Conservation (phyloP, 2,797 vertebrate genomes). For the Lagorchestes hirsutus region DNA sequence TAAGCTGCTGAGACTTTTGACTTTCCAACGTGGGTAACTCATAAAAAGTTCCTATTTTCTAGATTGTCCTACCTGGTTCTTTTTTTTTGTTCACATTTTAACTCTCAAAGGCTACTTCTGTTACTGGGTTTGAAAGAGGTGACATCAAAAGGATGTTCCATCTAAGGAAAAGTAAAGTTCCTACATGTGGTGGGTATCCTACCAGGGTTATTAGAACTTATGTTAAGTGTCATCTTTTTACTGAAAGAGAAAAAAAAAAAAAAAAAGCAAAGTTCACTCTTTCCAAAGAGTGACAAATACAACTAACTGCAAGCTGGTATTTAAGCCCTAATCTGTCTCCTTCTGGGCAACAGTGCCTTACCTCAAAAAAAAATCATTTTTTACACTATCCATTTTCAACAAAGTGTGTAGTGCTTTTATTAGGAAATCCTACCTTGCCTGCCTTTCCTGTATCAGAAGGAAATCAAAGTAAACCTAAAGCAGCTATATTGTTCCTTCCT, state of each 20-base stretch:
- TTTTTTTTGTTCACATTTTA: not conserved
- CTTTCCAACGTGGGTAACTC: not conserved
- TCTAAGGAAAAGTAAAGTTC: constrained; percentile 14
- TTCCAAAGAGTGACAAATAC: not conserved
- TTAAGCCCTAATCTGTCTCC: constrained; percentile 19
- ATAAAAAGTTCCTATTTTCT: constrained; percentile 2
- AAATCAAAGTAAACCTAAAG: constrained; percentile 20
- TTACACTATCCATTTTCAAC: constrained; percentile 46
- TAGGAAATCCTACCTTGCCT: constrained; percentile 42
- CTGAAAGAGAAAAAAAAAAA: too few species aligned
- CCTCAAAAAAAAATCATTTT: constrained; percentile 69
- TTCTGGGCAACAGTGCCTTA: constrained; percentile 73
- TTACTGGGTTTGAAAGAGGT: not conserved
- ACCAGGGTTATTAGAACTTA: not conserved
- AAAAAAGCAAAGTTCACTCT: not conserved
- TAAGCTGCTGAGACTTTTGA: constrained; percentile 11
- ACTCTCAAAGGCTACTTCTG: constrained; percentile 3
- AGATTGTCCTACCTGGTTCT: not conserved
- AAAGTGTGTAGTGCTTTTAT: not conserved
- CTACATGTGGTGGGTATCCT: not conserved
- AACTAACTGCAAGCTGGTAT: not conserved
- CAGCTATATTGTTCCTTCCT: not conserved
- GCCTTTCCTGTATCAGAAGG: not conserved
- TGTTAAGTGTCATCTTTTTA: not conserved
- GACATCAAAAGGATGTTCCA: not conserved